A percentile compares a stretch with the other conserved stretches of the same genome.
Evolutionary conservation across 2,113 vertebrate species (phyloP).

Genomic region (Myotis davidii): DNA sequence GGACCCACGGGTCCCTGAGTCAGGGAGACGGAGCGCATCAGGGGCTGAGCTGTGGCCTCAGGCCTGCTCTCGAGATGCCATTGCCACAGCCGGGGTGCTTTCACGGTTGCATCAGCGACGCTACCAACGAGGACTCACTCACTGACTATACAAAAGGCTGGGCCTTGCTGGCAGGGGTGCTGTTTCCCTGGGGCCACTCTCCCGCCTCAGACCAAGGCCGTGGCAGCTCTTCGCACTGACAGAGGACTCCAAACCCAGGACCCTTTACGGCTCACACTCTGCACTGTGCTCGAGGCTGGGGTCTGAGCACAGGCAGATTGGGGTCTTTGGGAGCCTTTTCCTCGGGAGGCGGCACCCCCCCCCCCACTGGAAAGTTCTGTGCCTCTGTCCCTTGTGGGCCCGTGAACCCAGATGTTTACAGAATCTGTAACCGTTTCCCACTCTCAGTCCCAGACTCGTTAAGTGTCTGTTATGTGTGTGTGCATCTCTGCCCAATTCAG

Average conservation of each 20-base stretch:
- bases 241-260: slow-evolving; percentile 65
- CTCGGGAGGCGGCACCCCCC: fast-evolving
- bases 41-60: background rate
- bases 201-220: slow-evolving; percentile 82
- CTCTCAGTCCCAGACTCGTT: background rate
- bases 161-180: slow-evolving; percentile 84
- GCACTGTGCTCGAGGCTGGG: slow-evolving; percentile 50
- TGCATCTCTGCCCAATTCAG: background rate
- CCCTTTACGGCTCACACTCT: background rate
- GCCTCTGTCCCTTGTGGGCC: background rate
- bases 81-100: slow-evolving; percentile 68
- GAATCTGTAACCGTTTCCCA: background rate
- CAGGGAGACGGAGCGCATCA: background rate
- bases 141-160: slow-evolving; percentile 82
- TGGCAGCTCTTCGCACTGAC: slow-evolving; percentile 64
- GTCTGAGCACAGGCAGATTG: background rate
- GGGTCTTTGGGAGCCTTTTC: background rate
- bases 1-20: slow-evolving; percentile 51
- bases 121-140: slow-evolving; percentile 82
- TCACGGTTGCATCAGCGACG: slow-evolving; percentile 80
- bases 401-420: background rate
- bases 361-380: fast-evolving
- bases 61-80: background rate
- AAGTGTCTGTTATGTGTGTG: background rate
- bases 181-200: slow-evolving; percentile 83